phyloP scores from a whole-genome alignment of 1,140 invertebrate genomes.

The Ooceraea biroi region DNA sequence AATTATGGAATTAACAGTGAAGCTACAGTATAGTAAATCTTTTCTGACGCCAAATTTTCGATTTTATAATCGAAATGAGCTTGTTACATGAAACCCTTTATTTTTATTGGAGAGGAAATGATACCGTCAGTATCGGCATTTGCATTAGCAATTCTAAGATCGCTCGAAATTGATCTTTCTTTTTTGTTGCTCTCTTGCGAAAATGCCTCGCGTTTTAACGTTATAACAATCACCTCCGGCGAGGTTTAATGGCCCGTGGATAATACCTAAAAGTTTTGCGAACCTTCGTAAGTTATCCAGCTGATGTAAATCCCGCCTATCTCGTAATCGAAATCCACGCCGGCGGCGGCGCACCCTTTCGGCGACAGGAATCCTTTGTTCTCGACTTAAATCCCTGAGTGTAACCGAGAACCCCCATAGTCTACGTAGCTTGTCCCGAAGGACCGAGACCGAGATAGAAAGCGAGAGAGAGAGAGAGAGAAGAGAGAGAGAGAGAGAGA shows the following conservation, averaged over 20 bases:
- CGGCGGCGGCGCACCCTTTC: slow-evolving; percentile 30
- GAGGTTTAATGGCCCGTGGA: slow-evolving; percentile 64
- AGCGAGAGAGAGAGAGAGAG: background rate
- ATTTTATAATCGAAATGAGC: background rate
- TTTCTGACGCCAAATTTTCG: background rate
- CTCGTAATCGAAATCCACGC: slow-evolving; percentile 75
- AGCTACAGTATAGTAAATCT: background rate
- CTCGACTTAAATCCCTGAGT: slow-evolving; percentile 76
- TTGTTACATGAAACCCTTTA: background rate
- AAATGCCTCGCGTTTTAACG: slow-evolving; percentile 22
- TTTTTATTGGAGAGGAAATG: slow-evolving; percentile 10
- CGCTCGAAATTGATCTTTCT: background rate
- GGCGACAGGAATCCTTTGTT: slow-evolving; percentile 76
- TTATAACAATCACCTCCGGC: slow-evolving; percentile 24
- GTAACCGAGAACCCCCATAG: slow-evolving; percentile 73
- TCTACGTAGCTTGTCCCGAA: slow-evolving; percentile 11
- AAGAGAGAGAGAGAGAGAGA: slow-evolving; percentile 16
- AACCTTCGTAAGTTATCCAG: slow-evolving; percentile 58
- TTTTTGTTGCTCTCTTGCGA: background rate
- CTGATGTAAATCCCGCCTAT: slow-evolving; percentile 75
- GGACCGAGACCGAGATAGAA: slow-evolving; percentile 9
- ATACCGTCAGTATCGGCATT: slow-evolving; percentile 24
- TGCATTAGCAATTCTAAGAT: slow-evolving; percentile 50
- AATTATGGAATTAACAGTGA: background rate
- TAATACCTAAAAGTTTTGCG: slow-evolving; percentile 68